Percentiles rank a stretch among this genome's conserved stretches.
These are phyloP conservation scores for Ophion ventricosus DNA, from an alignment of 2,888 invertebrate genomes.

Conservation along the genomic window DNA sequence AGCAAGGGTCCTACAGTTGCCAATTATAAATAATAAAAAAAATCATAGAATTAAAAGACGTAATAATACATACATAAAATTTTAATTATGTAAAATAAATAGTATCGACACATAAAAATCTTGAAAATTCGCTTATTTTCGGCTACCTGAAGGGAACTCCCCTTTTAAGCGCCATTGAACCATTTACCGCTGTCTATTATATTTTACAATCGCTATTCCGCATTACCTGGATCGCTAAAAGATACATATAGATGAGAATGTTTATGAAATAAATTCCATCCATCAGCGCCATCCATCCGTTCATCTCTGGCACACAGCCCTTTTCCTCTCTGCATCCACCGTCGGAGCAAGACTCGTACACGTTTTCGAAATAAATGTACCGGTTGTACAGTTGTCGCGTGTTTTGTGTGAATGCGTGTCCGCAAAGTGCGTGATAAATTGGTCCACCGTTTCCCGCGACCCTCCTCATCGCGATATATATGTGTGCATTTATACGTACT, in stretches of 20 bases:
- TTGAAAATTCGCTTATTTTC: no score
- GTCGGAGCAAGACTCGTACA: not conserved
- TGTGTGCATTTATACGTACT: not conserved
- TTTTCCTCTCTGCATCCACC: not conserved
- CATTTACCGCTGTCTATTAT: no score
- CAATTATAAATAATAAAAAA: no score
- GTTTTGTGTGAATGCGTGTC: constrained; percentile 29
- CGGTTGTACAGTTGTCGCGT: constrained; percentile 48
- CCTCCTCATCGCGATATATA: constrained; percentile 6
- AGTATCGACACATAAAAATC: no score
- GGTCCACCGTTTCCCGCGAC: constrained; percentile 38
- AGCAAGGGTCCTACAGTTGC: no score
- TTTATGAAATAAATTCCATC: not conserved
- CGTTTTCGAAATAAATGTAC: constrained; percentile 40
- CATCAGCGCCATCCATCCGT: not conserved
- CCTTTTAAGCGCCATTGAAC: no score
- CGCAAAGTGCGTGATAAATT: constrained; percentile 59
- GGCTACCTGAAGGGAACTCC: no score
- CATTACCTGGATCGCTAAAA: not conserved
- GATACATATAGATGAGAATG: not conserved
- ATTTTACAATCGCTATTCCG: not conserved
- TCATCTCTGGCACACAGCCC: not conserved
- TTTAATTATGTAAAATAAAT: no score
- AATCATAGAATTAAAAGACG: no score
- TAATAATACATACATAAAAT: no score